phyloP scores from a whole-genome alignment of 2,888 invertebrate genomes.

The Drosophila fulvimacula region DNA sequence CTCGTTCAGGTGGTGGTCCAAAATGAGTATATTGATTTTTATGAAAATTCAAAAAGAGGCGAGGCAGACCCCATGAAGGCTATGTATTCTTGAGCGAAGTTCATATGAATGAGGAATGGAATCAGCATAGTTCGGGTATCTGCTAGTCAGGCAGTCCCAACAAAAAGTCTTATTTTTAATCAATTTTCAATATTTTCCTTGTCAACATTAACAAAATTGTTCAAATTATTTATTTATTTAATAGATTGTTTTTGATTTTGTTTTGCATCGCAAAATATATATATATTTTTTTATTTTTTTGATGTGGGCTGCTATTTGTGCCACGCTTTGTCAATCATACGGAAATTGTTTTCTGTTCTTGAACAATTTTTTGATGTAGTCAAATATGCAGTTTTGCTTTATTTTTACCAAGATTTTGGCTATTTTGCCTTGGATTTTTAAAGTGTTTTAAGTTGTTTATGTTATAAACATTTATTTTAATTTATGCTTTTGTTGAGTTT shows the following conservation, averaged over 20 bases:
- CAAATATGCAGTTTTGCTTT: conserved; percentile 17
- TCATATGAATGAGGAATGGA: too few relatives aligned
- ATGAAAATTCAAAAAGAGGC: background rate
- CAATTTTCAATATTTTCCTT: background rate
- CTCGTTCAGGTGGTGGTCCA: background rate
- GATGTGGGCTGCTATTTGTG: conserved; percentile 46
- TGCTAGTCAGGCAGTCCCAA: background rate
- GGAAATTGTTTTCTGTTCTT: conserved; percentile 31
- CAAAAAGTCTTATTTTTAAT: background rate
- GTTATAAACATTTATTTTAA: background rate
- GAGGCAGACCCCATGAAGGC: background rate
- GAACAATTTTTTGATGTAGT: conserved; percentile 13
- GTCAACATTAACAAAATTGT: background rate
- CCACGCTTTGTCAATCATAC: conserved; percentile 54
- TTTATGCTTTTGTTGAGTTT: background rate
- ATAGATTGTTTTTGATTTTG: conserved; percentile 1
- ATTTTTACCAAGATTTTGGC: conserved; percentile 5
- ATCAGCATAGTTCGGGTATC: background rate
- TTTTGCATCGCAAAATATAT: conserved; percentile 23
- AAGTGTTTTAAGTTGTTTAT: background rate
- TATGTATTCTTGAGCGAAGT: too few relatives aligned
- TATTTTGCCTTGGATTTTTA: conserved; percentile 27
- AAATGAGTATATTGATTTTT: conserved; percentile 4
- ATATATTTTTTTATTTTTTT: too few relatives aligned
- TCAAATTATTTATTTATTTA: conserved; percentile 4